These are phyloP conservation scores for Archips crataeganus DNA, from an alignment of 2,888 invertebrate genomes.

Conservation along the genomic window DNA sequence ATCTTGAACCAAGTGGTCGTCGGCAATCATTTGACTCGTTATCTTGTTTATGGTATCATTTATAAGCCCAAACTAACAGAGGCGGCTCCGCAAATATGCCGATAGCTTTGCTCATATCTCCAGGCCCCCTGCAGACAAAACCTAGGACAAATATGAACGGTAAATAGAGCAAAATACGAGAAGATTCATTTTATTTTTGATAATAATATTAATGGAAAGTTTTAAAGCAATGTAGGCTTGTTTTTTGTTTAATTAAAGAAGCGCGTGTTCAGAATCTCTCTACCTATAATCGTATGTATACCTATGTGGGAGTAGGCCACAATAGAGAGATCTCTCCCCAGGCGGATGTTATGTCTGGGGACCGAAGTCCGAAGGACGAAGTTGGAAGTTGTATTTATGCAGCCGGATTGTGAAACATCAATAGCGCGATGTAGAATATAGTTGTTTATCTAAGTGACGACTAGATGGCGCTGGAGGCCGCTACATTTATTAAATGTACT, in stretches of 20 bases:
- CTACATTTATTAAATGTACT: no score
- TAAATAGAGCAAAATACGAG: background rate
- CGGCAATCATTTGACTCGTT: conserved; percentile 19
- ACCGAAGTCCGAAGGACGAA: no score
- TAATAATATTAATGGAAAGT: conserved; percentile 5
- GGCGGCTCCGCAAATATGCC: conserved; percentile 16
- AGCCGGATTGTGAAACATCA: no score
- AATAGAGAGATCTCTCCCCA: no score
- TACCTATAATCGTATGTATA: background rate
- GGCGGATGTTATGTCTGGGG: no score
- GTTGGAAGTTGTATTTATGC: no score
- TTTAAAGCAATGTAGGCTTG: background rate
- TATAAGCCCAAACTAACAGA: background rate
- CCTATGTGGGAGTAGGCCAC: no score
- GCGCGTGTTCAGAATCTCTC: background rate
- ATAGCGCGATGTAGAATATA: no score
- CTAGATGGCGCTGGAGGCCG: no score
- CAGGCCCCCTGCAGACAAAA: conserved; percentile 36
- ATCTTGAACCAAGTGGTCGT: background rate
- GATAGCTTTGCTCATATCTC: conserved; percentile 23
- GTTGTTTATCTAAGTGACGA: no score
- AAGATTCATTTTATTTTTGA: background rate
- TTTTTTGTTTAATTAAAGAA: background rate
- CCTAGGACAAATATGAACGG: conserved; percentile 13
- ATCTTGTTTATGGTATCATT: conserved; percentile 24